phyloP scores from a whole-genome alignment of 2,888 invertebrate genomes.

The Subacronicta megacephala region DNA sequence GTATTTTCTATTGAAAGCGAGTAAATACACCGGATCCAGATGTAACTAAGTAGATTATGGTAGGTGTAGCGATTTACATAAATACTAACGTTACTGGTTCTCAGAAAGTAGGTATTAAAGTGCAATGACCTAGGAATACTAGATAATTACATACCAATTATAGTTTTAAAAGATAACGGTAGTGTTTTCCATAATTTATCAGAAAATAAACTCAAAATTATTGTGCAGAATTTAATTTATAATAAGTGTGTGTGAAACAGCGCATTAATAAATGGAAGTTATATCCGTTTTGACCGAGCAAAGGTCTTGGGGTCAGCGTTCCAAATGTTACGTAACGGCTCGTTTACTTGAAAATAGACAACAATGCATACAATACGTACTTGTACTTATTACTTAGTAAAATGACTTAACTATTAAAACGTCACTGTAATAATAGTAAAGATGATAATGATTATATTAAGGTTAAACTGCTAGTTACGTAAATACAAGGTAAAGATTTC shows the following conservation, averaged over 20 bases:
- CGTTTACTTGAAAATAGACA: constrained; percentile 8
- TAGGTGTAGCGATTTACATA: constrained; percentile 25
- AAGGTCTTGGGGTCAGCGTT: constrained; percentile 13
- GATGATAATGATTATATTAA: constrained; percentile 28
- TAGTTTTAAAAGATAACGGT: no score
- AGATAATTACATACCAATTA: no score
- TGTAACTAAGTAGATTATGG: constrained; percentile 21
- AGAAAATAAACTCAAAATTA: no score
- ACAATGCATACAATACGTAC: constrained; percentile 2
- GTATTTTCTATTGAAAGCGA: constrained; percentile 42
- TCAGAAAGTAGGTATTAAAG: background rate
- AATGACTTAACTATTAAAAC: constrained; percentile 24
- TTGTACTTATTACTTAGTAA: constrained; percentile 15
- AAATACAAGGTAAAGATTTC: constrained; percentile 12
- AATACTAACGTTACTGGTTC: constrained; percentile 16
- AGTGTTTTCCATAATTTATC: background rate
- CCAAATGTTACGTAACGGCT: constrained; percentile 10
- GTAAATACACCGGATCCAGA: constrained; percentile 20
- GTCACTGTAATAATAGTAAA: constrained; percentile 20
- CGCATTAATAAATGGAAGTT: no score
- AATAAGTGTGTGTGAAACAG: no score
- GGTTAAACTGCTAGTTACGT: constrained; percentile 37
- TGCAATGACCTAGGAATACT: constrained; percentile 8
- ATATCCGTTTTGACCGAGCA: no score
- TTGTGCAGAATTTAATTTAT: no score